Conservation (phyloP, 2,797 vertebrate genomes). For the Helarctos malayanus region DNA sequence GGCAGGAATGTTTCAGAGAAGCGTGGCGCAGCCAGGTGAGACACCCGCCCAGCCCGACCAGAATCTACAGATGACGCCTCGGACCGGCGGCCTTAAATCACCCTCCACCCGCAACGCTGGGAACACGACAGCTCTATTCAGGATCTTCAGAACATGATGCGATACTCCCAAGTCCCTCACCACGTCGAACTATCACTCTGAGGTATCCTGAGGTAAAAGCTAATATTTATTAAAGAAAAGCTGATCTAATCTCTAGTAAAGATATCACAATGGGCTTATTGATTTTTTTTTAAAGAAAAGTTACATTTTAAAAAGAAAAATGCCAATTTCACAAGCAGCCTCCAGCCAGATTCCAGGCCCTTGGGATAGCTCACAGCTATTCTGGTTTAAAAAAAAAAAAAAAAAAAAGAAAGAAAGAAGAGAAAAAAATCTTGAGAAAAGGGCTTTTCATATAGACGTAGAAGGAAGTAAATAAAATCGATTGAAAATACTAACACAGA, state of each 20-base stretch:
- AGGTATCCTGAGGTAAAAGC: slow-evolving; percentile 24
- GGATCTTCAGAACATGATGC: neutral
- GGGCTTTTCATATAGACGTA: slow-evolving; percentile 64
- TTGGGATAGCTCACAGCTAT: slow-evolving; percentile 58
- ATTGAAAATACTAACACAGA: slow-evolving; percentile 72
- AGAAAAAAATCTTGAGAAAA: slow-evolving; percentile 37
- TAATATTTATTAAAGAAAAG: slow-evolving; percentile 69
- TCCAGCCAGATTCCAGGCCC: slow-evolving; percentile 53
- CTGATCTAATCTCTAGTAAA: slow-evolving; percentile 64
- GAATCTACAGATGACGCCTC: neutral
- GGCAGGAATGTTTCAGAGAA: neutral
- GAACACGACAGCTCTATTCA: neutral
- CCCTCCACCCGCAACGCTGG: neutral
- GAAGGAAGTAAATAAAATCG: slow-evolving; percentile 78
- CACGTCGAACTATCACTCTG: neutral
- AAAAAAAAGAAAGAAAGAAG: neutral
- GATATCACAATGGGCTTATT: slow-evolving; percentile 64
- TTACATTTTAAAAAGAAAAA: slow-evolving; percentile 72
- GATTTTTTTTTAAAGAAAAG: slow-evolving; percentile 74
- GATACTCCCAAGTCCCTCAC: neutral
- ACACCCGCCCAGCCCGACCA: fast-evolving
- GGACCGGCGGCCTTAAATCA: neutral
- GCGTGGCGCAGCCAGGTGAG: fast-evolving
- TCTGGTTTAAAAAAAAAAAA: neutral
- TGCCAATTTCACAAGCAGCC: slow-evolving; percentile 69